A percentile compares a stretch with the other conserved stretches of the same genome.
Conservation (phyloP, 1,140 invertebrate genomes). For the Heliothis subflexa region DNA sequence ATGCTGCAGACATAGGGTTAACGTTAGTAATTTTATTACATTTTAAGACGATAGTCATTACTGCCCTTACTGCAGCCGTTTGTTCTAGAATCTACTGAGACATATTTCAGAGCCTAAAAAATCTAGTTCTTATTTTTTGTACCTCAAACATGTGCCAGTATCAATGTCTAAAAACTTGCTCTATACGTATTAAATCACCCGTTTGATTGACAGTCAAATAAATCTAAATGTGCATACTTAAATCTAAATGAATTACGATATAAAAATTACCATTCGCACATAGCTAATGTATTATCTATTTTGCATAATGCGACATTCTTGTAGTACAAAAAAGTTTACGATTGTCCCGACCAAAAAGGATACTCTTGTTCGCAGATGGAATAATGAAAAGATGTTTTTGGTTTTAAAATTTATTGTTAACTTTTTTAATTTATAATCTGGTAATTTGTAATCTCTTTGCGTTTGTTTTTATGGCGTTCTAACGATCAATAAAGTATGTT, state of each 20-base stretch:
- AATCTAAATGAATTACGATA: slow-evolving; percentile 22
- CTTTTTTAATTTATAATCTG: slow-evolving; percentile 18
- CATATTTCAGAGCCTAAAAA: background rate
- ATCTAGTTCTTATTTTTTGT: background rate
- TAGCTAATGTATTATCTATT: slow-evolving; percentile 12
- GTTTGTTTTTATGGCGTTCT: slow-evolving; percentile 22
- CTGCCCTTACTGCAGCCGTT: background rate
- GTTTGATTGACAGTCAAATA: slow-evolving; percentile 38
- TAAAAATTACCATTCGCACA: slow-evolving; percentile 31
- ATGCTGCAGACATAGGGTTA: background rate
- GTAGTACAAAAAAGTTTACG: slow-evolving; percentile 36
- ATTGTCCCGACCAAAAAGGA: slow-evolving; percentile 13
- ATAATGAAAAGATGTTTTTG: slow-evolving; percentile 16
- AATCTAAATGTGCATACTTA: slow-evolving; percentile 25
- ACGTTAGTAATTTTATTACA: background rate
- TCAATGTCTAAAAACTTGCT: slow-evolving; percentile 6
- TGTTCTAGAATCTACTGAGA: background rate
- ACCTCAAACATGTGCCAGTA: background rate
- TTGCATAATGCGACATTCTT: slow-evolving; percentile 42
- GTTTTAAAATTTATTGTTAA: slow-evolving; percentile 34
- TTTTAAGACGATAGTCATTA: background rate
- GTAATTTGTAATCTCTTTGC: slow-evolving; percentile 19
- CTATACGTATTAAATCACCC: slow-evolving; percentile 12
- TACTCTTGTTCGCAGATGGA: slow-evolving; percentile 20
- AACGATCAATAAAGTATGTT: slow-evolving; percentile 15